phyloP scores from a whole-genome alignment of 2,888 invertebrate species.

The Drosophila hamatofila region DNA sequence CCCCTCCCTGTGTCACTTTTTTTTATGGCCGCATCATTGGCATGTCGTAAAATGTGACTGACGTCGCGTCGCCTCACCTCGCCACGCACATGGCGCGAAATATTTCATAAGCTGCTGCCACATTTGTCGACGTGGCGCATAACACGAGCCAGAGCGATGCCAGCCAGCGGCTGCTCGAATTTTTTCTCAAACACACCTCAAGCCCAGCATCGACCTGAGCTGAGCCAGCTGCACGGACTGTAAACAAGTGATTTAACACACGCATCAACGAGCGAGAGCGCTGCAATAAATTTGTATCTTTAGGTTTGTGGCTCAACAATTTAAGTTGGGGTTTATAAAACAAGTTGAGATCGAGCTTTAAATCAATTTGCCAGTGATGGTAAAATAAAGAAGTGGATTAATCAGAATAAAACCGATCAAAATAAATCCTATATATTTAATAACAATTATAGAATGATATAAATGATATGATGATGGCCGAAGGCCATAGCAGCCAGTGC shows the following conservation, averaged over 20 bases:
- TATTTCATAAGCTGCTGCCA: conserved; percentile 68
- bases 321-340: neutral
- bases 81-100: conserved; percentile 57
- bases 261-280: conserved; percentile 21
- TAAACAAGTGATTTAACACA: conserved; percentile 59
- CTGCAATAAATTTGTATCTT: conserved; percentile 2
- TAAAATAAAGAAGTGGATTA: too few species aligned
- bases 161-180: conserved; percentile 52
- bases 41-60: conserved; percentile 78
- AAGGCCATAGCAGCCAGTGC: too few species aligned
- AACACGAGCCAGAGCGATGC: conserved; percentile 58
- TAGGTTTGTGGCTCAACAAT: neutral
- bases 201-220: neutral
- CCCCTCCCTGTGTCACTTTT: conserved; percentile 18
- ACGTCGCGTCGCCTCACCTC: conserved; percentile 30
- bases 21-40: conserved; percentile 76
- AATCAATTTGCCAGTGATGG: neutral
- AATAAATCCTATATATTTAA: too few species aligned
- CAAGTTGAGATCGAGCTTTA: neutral
- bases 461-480: too few species aligned
- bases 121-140: conserved; percentile 69
- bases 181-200: conserved; percentile 31
- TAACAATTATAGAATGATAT: too few species aligned
- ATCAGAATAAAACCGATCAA: too few species aligned
- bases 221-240: conserved; percentile 63